Base-by-base conservation (phyloP, 2,113 vertebrate genomes). In the Stigmatopora nigra region DNA sequence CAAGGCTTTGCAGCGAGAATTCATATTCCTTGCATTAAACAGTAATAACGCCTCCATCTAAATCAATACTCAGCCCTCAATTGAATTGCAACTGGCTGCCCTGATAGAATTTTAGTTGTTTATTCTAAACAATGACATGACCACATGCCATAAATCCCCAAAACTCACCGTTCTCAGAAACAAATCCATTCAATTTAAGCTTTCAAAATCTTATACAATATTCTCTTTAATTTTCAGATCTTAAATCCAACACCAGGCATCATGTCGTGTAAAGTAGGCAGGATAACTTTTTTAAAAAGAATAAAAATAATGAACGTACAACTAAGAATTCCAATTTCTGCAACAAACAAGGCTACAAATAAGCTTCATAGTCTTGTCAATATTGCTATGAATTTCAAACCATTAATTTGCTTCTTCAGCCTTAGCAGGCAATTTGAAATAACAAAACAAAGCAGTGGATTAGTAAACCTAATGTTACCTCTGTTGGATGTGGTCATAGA, bases 11-110 rank as follows among this genome's bases (percentile, higher is more conserved):
- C 53, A 25, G 13, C 13, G 31, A 14, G 53, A 56, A 25, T 58
- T 66, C 65, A 71, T 68, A 68, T 69, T 36, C 71, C 53, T 16
- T 53, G 51, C 65, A 36, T 69, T 47, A 71, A 59, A 31, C 65
- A 65, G 65, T 52, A 68, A 62, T 63, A 65, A 68, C 68, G 13
- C 20, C 52, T 65, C 25, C 11, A 51, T 57, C 61, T 67, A 47
- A 67, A 64, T 53, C 25, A 38, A 15, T 3, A 3, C 65, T 20
- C 3, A 36, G 22, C 65, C 46, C 31, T 20, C 10, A 68, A 61
- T 41, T 16, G 20, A 66, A 49, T 16, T 41, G 38, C 45, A 19
- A 41, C 52, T 45, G 12, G 12, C 48, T 14, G 52, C 41, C 44
- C 16, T 19, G 13, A 25, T 46, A 47, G 35, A 48, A 16, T 16